Base-by-base conservation (phyloP, 2,113 vertebrate species). In the Leiothrix lutea region DNA sequence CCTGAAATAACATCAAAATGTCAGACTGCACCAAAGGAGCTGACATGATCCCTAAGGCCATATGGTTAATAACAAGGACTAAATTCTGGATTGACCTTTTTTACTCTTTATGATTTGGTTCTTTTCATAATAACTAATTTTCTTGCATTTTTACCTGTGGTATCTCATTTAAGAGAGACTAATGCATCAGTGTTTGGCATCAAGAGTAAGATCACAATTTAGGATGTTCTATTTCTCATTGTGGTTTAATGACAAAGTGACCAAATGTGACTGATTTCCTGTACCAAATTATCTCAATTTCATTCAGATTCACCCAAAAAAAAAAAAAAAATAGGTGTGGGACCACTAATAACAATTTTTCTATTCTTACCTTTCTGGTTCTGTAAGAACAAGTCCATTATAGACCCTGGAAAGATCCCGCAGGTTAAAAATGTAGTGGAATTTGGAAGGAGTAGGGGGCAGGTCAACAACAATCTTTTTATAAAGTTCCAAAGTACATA, bases 401-500 rank as follows among this genome's bases (percentile, higher is more conserved):
- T 98, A 99, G 42, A 99, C 93, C 71, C 99, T 98, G 4, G 99
- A 99, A 72, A 99, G 98, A 87, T 99, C 99, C 11, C 99, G 97
- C 60, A 99, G 97, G 94, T 99, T 99, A 87, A 99, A 99, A 97
- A 99, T 99, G 92, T 99, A 99, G 94, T 99, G 99, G 92, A 99
- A 99, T 96, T 99, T 99, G 11, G 99, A 99, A 11, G 99, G 99
- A 54, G 99, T 99, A 33, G 99, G 98, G 0, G 98, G 99, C 45
- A 99, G 95, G n/a, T 99, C 99, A 94, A 95, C 98, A 79, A 99
- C 94, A 20, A 99, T 98, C 83, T 31, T 94, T 89, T 98, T 99
- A 95, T 99, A 99, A 40, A 99, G 98, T 25, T 98, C 95, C 95
- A 99, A 82, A 1, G 99, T 99, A 96, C 98, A 99, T n/a, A 26